Conservation (phyloP, 2,888 invertebrate species). For the Diabrotica balteata region DNA sequence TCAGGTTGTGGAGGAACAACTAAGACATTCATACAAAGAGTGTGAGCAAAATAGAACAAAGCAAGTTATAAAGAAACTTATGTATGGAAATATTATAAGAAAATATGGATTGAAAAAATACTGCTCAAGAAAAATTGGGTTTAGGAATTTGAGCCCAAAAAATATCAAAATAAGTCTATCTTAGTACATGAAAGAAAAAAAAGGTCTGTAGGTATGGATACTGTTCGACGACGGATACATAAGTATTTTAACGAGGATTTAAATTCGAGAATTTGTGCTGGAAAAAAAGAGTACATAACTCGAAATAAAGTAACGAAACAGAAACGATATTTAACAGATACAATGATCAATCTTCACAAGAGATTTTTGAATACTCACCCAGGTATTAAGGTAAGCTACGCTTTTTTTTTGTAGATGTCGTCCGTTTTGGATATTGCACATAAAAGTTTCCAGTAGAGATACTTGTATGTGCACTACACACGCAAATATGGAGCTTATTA, state of each 20-base stretch:
- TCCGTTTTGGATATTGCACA: conserved; percentile 5
- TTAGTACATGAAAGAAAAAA: no score
- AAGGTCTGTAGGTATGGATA: no score
- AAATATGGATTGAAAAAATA: no score
- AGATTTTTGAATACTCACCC: conserved; percentile 3
- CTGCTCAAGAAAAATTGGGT: no score
- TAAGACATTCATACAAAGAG: no score
- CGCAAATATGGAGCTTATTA: conserved; percentile 5
- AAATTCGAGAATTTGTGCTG: conserved; percentile 6
- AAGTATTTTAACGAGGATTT: neutral
- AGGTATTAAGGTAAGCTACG: neutral
- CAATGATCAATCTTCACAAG: conserved; percentile 7
- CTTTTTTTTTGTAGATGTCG: neutral
- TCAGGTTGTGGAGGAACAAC: no score
- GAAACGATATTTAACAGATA: conserved; percentile 10
- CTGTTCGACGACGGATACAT: no score
- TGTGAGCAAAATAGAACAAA: no score
- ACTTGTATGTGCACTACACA: conserved; percentile 12
- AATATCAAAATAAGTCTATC: no score
- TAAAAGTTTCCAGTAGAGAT: neutral
- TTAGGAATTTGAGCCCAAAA: no score
- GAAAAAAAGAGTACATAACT: neutral
- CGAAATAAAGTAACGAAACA: neutral
- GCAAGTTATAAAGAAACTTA: no score
- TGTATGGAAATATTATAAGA: no score